Conservation (phyloP, 2,888 invertebrate species). For the Lobophora halterata region DNA sequence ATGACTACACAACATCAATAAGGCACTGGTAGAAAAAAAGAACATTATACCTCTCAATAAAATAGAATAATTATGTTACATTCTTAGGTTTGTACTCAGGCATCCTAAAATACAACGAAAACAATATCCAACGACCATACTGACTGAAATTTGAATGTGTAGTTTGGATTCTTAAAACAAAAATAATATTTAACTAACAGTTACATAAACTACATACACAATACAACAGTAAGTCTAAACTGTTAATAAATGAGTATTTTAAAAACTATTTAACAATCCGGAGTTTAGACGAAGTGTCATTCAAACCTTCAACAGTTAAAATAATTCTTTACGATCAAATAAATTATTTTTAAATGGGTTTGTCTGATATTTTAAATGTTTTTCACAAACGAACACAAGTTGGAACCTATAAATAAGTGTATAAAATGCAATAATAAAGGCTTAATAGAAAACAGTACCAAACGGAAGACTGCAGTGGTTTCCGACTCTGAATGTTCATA, state of each 20-base stretch:
- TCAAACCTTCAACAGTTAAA: too few species aligned
- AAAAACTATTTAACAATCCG: slow-evolving; percentile 26
- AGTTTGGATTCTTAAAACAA: slow-evolving; percentile 37
- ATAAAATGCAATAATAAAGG: too few species aligned
- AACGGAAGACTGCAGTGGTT: too few species aligned
- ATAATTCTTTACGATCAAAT: too few species aligned
- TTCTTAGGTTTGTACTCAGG: slow-evolving; percentile 39
- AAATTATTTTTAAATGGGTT: too few species aligned
- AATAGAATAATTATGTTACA: slow-evolving; percentile 13
- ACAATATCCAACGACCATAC: slow-evolving; percentile 1
- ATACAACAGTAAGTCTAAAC: slow-evolving; percentile 16
- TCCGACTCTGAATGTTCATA: too few species aligned
- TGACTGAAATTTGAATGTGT: slow-evolving; percentile 17
- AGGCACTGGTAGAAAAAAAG: slow-evolving; percentile 32
- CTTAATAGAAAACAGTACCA: too few species aligned
- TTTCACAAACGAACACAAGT: too few species aligned
- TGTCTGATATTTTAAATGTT: too few species aligned
- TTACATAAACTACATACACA: slow-evolving; percentile 32
- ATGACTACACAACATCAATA: slow-evolving; percentile 19
- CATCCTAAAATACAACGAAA: slow-evolving; percentile 20
- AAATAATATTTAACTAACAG: slow-evolving; percentile 31
- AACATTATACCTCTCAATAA: slow-evolving; percentile 5
- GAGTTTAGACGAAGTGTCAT: too few species aligned
- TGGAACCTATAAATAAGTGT: too few species aligned
- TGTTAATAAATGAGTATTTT: slow-evolving; percentile 33